Conservation (phyloP, 2,888 invertebrate genomes). For the Clepsis dumicolana region DNA sequence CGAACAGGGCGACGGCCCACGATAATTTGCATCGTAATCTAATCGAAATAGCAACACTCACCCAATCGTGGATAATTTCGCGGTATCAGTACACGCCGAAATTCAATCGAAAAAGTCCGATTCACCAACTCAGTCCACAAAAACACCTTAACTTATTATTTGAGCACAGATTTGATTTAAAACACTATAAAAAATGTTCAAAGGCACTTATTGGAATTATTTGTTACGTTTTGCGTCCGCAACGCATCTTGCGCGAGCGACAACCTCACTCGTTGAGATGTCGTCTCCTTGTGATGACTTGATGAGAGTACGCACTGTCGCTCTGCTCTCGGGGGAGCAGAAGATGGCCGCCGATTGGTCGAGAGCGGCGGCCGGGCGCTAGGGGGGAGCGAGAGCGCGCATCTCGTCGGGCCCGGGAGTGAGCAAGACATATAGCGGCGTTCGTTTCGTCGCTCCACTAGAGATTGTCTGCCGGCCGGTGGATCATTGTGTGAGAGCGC, state of each 20-base stretch:
- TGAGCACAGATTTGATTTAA: conserved; percentile 72
- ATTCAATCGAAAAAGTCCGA: conserved; percentile 70
- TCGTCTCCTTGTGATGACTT: conserved; percentile 80
- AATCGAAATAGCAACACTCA: conserved; percentile 79
- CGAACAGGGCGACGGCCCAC: conserved; percentile 66
- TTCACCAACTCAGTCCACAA: conserved; percentile 69
- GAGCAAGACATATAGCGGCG: conserved; percentile 76
- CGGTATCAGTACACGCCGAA: conserved; percentile 76
- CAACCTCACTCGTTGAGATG: conserved; percentile 83
- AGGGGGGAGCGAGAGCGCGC: conserved; percentile 81
- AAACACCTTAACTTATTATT: conserved; percentile 65
- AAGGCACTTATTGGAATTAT: conserved; percentile 63
- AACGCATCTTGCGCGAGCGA: conserved; percentile 71
- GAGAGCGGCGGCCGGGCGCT: conserved; percentile 74
- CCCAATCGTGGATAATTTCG: conserved; percentile 84
- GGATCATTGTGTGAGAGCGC: conserved; percentile 75
- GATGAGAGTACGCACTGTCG: conserved; percentile 86
- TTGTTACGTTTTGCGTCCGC: conserved; percentile 60
- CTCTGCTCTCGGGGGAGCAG: conserved; percentile 86
- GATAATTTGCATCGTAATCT: conserved; percentile 84
- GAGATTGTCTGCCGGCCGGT: conserved; percentile 79
- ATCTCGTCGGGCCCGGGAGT: conserved; percentile 69
- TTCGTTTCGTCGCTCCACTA: conserved; percentile 76
- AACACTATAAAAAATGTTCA: conserved; percentile 63
- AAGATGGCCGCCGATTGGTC: conserved; percentile 84